Conservation (phyloP, 2,888 invertebrate genomes). For the Volucella zonaria region DNA sequence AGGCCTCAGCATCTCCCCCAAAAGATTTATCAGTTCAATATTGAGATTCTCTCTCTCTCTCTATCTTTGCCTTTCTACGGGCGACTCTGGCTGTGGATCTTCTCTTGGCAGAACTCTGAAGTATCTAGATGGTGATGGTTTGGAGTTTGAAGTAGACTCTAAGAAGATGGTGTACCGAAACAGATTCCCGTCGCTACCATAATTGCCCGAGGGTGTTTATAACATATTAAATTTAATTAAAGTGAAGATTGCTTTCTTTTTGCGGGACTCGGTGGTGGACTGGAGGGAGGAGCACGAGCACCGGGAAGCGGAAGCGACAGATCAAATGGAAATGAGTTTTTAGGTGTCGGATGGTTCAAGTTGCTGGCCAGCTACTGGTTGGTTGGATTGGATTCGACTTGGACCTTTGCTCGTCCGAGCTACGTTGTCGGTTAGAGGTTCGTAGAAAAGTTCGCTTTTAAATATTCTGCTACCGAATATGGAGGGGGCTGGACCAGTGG, state of each 20-base stretch:
- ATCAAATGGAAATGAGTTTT: constrained; percentile 66
- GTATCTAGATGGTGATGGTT: background rate
- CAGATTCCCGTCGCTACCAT: constrained; percentile 73
- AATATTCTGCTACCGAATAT: constrained; percentile 72
- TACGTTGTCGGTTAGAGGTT: constrained; percentile 11
- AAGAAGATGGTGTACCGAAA: constrained; percentile 62
- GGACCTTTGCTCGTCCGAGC: background rate
- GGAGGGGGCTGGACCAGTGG: constrained; percentile 59
- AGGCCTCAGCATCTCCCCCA: constrained; percentile 24
- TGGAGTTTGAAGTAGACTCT: background rate
- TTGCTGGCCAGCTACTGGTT: constrained; percentile 53
- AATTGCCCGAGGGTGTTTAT: constrained; percentile 73
- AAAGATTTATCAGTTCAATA: constrained; percentile 72
- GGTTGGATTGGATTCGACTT: constrained; percentile 35
- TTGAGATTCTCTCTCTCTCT: constrained; percentile 38
- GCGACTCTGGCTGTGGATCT: background rate
- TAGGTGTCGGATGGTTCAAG: constrained; percentile 14
- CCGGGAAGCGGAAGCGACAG: no score
- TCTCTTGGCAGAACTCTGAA: background rate
- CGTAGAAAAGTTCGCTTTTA: constrained; percentile 36
- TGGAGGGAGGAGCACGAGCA: background rate
- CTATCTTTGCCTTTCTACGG: background rate
- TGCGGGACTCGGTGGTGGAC: constrained; percentile 33
- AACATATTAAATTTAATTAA: constrained; percentile 74
- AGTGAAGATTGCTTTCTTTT: constrained; percentile 73